Base-by-base conservation (phyloP, 2,113 vertebrate genomes). In the Mus spicilegus region DNA sequence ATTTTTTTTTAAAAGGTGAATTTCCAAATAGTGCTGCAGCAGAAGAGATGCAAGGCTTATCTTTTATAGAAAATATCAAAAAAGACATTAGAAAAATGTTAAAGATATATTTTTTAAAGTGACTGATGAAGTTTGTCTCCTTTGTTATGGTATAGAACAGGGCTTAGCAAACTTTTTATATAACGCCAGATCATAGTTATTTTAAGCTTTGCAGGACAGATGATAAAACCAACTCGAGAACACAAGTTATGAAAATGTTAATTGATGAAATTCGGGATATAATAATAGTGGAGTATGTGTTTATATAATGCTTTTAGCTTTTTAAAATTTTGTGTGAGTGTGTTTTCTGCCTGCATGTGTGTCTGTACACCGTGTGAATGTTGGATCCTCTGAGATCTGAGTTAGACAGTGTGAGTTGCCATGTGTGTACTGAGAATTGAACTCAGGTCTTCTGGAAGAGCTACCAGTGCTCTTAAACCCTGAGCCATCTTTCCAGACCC, bases 51-150 rank as follows among this genome's bases (percentile, higher is more conserved):
- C 75, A 90, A 90, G 30, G 46, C 63, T 95, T 96, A 70, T 89
- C n/a, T 76, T 96, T 97, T 81, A 67, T 84, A 93, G 65, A 78
- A 22, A 46, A 82, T 91, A 87, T 95, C 54, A 17, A 82, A 81
- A 94, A 93, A 58, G 58, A 33, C 56, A 84, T 92, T 90, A 63
- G 78, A 46, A 58, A 84, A 94, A 91, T 33, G 90, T 95, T 94
- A 69, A 96, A 70, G 96, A 81, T 94, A 85, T 94, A 93, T 42
- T 85, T 42, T 93, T 69, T 92, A 65, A 75, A 94, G 78, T 89
- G 56, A 90, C 56, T 94, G 49, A 49, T 87, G 70, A 82, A 93
- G 76, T 81, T 97, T 89, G 87, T 87, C 39, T 94, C 73, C 85
- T 87, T 26, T 91, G 14, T 46, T 89, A 69, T 19, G 26, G 39